These are phyloP conservation scores for Spea bombifrons DNA, from an alignment of 2,113 vertebrate genomes.

Conservation along the genomic window DNA sequence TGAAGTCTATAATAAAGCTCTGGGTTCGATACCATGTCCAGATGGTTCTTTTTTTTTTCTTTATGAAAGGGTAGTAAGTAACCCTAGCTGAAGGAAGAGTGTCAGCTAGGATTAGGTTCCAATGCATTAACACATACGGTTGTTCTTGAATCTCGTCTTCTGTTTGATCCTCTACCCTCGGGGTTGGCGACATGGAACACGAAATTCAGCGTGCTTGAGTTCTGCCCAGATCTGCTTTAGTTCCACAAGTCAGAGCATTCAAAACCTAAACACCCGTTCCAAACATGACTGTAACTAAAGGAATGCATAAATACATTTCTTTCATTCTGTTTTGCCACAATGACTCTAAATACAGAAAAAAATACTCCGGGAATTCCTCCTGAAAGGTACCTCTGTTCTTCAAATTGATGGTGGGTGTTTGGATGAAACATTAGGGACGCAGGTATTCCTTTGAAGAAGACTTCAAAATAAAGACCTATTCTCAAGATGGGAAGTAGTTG, in stretches of 20 bases:
- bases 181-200: constrained; percentile 3
- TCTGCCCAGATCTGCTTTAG: neutral
- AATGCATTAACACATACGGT: neutral
- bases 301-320: constrained; percentile 31
- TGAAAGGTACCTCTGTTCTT: constrained; percentile 40
- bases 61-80: too few relatives aligned
- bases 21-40: too few relatives aligned
- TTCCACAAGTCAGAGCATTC: neutral
- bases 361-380: neutral
- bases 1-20: too few relatives aligned
- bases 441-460: constrained; percentile 31
- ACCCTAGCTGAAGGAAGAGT: too few relatives aligned
- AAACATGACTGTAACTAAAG: constrained; percentile 21
- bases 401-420: constrained; percentile 12
- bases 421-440: neutral
- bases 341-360: constrained; percentile 35
- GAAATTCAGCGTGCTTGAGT: constrained; percentile 1
- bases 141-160: neutral
- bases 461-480: constrained; percentile 36
- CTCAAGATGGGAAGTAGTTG: constrained; percentile 7
- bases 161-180: constrained; percentile 16
- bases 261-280: neutral
- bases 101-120: too few relatives aligned
- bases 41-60: too few relatives aligned
- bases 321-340: constrained; percentile 3